Evolutionary conservation across 2,888 invertebrate species (phyloP).

Genomic region (Synergus umbraculus): DNA sequence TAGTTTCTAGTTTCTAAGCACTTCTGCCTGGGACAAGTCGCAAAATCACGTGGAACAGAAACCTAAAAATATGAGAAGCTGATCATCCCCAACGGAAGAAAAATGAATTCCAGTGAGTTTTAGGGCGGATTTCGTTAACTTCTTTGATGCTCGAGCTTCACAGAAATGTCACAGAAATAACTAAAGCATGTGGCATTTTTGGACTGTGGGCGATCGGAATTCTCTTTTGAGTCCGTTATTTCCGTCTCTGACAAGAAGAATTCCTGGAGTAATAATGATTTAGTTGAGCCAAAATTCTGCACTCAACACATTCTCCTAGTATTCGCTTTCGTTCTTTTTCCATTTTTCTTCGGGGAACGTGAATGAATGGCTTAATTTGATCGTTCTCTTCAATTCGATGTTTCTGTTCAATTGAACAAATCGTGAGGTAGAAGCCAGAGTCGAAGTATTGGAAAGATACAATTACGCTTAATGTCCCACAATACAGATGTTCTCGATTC

Average conservation of each 20-base stretch:
- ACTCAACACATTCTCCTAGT: neutral
- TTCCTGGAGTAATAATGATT: neutral
- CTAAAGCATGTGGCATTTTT: conserved; percentile 64
- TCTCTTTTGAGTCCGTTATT: conserved; percentile 47
- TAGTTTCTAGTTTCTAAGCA: neutral
- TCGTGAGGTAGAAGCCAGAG: neutral
- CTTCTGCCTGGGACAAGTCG: neutral
- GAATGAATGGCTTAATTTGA: conserved; percentile 1
- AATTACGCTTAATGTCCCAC: no score
- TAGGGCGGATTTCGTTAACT: conserved; percentile 61
- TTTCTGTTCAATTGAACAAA: neutral
- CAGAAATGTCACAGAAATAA: conserved; percentile 68
- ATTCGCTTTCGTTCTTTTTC: neutral
- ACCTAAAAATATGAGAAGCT: conserved; percentile 42
- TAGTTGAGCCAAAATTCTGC: neutral
- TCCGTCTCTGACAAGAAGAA: conserved; percentile 41
- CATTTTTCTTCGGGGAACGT: neutral
- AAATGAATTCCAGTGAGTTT: conserved; percentile 67
- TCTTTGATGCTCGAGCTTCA: conserved; percentile 69
- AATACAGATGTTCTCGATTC: neutral
- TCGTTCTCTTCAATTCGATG: neutral
- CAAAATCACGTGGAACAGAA: neutral
- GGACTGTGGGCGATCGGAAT: conserved; percentile 48
- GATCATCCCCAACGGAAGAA: conserved; percentile 65
- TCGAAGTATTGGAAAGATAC: neutral